A percentile compares a stretch with the other conserved stretches of the same genome.
Conservation (phyloP, 2,113 vertebrate genomes). For the Aphelocoma coerulescens region DNA sequence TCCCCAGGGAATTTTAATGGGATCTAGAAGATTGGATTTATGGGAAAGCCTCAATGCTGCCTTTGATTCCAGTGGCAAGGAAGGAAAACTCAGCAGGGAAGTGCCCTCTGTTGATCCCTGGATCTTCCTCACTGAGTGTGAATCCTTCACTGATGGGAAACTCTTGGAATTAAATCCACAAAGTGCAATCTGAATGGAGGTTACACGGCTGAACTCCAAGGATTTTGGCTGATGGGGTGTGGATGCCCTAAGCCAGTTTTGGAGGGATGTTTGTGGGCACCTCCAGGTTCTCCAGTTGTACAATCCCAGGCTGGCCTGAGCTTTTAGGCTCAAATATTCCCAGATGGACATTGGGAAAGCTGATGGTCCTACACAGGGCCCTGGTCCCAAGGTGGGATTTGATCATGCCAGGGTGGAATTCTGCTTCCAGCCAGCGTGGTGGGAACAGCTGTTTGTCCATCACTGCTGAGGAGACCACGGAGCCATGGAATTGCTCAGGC, state of each 20-base stretch:
- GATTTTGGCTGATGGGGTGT: background rate
- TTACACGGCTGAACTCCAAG: background rate
- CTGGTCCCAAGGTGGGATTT: background rate
- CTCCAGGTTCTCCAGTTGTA: rapidly evolving
- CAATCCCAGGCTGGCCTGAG: too few relatives aligned
- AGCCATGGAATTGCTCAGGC: background rate
- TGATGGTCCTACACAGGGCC: rapidly evolving
- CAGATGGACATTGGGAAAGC: background rate
- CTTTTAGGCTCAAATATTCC: background rate
- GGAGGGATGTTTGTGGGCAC: background rate
- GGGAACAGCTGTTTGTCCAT: background rate
- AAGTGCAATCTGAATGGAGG: background rate
- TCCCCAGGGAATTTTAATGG: background rate
- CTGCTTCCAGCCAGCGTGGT: background rate
- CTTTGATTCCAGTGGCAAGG: background rate
- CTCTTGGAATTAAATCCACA: background rate
- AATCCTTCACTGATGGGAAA: background rate
- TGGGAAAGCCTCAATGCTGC: background rate
- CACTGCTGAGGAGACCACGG: background rate
- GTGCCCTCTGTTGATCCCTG: background rate
- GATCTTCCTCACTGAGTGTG: background rate
- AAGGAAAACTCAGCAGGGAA: background rate
- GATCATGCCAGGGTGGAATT: too few relatives aligned
- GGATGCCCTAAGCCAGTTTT: background rate
- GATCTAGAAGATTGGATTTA: rapidly evolving